These are phyloP conservation scores for Agonopterix arenella DNA, from an alignment of 2,888 invertebrate species.

Conservation along the genomic window DNA sequence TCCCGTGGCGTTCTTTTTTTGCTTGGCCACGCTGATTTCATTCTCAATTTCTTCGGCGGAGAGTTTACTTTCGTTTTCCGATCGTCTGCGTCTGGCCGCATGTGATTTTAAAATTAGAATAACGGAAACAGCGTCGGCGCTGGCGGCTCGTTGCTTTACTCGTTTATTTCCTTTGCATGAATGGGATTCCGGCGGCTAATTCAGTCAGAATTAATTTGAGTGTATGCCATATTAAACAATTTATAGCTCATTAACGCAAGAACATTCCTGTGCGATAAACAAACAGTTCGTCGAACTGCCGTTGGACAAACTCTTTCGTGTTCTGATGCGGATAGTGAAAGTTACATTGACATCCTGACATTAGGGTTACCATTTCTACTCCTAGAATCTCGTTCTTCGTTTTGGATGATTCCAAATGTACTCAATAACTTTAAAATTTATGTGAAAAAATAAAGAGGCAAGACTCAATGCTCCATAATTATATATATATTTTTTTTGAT, in stretches of 20 bases:
- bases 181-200: constrained; percentile 57
- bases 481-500: too few relatives aligned
- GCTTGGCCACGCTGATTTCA: constrained; percentile 4
- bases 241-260: constrained; percentile 51
- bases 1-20: constrained; percentile 36
- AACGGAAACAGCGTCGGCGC: constrained; percentile 50
- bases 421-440: too few relatives aligned
- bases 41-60: constrained; percentile 29
- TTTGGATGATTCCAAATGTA: too few relatives aligned
- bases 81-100: constrained; percentile 31
- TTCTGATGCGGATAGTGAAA: constrained; percentile 57
- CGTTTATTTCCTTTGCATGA: constrained; percentile 65
- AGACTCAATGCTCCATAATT: too few relatives aligned
- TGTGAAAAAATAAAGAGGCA: too few relatives aligned
- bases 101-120: constrained; percentile 63
- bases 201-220: constrained; percentile 29
- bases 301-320: constrained; percentile 26
- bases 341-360: constrained; percentile 11
- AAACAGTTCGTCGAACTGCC: constrained; percentile 46
- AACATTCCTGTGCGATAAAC: constrained; percentile 32
- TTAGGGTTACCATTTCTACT: too few relatives aligned
- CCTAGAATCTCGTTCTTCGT: too few relatives aligned
- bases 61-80: constrained; percentile 35
- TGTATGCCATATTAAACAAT: constrained; percentile 49
- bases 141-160: constrained; percentile 32